phyloP scores from a whole-genome alignment of 1,140 invertebrate species.

The Riptortus pedestris region DNA sequence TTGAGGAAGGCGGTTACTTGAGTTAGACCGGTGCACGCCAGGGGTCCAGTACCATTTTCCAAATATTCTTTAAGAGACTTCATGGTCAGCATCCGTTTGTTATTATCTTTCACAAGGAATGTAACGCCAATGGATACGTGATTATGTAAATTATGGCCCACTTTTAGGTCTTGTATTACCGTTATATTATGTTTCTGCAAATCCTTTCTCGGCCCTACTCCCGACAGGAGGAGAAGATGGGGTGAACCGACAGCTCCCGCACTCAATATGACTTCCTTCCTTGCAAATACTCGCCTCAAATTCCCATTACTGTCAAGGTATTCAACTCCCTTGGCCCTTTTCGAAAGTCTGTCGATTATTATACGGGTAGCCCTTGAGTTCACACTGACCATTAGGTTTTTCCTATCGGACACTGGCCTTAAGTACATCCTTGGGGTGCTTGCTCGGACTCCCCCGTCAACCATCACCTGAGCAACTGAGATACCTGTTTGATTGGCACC shows the following conservation, averaged over 20 bases:
- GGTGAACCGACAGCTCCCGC: constrained; percentile 61
- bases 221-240: constrained; percentile 61
- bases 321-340: constrained; percentile 48
- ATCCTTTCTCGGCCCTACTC: constrained; percentile 52
- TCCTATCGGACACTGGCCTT: constrained; percentile 38
- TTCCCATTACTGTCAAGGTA: constrained; percentile 40
- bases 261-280: constrained; percentile 56
- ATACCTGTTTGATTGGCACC: constrained; percentile 43
- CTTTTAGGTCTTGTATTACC: constrained; percentile 42
- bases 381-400: constrained; percentile 59
- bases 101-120: constrained; percentile 37
- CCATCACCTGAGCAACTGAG: constrained; percentile 34
- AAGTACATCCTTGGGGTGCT: constrained; percentile 46
- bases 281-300: constrained; percentile 27
- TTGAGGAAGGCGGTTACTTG: constrained; percentile 36
- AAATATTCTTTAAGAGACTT: constrained; percentile 38
- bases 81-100: constrained; percentile 35
- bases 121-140: constrained; percentile 40
- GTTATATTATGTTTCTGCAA: constrained; percentile 41
- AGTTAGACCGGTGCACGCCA: constrained; percentile 41
- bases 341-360: constrained; percentile 50
- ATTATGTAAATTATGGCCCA: constrained; percentile 49
- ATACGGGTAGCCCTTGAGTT: constrained; percentile 58
- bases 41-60: constrained; percentile 36
- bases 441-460: constrained; percentile 30